A percentile compares a stretch with the other conserved stretches of the same genome.
Evolutionary conservation across 2,113 vertebrate species (phyloP).

Genomic region (Notothenia rossii): DNA sequence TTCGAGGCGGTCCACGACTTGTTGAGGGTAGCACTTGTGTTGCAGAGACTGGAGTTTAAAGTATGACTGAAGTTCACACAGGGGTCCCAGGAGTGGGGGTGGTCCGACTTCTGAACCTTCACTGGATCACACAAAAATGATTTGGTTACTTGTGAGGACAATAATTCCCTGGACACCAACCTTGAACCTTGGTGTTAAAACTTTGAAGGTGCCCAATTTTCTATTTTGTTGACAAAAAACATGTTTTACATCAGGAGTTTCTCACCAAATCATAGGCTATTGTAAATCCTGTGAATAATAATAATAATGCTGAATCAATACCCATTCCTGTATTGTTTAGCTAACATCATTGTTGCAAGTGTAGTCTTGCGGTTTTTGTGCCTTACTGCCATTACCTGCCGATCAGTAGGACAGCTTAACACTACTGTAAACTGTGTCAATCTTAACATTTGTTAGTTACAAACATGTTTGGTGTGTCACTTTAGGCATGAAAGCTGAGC

Average conservation of each 20-base stretch:
- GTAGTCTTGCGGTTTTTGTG: background rate
- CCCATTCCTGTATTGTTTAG: background rate
- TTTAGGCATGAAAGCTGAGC: too few species aligned
- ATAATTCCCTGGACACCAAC: background rate
- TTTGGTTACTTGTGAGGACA: background rate
- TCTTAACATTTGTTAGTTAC: background rate
- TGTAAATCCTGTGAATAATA: too few species aligned
- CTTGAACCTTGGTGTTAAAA: too few species aligned
- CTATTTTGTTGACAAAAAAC: background rate
- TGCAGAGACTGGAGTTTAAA: slow-evolving; percentile 68
- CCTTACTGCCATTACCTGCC: background rate
- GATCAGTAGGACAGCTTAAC: background rate
- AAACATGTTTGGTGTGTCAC: too few species aligned
- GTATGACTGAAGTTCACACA: slow-evolving; percentile 76
- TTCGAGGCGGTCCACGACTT: slow-evolving; percentile 77
- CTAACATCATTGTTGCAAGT: background rate
- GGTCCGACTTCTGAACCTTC: slow-evolving; percentile 81
- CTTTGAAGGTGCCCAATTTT: background rate
- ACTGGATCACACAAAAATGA: slow-evolving; percentile 64
- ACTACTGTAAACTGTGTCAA: background rate
- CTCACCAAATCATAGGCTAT: background rate
- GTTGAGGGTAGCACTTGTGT: slow-evolving; percentile 72
- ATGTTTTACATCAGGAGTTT: background rate
- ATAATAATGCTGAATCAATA: background rate
- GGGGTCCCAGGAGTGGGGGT: slow-evolving; percentile 78